phyloP scores from a whole-genome alignment of 1,140 invertebrate species.

The honey bee (Apis mellifera) region DNA sequence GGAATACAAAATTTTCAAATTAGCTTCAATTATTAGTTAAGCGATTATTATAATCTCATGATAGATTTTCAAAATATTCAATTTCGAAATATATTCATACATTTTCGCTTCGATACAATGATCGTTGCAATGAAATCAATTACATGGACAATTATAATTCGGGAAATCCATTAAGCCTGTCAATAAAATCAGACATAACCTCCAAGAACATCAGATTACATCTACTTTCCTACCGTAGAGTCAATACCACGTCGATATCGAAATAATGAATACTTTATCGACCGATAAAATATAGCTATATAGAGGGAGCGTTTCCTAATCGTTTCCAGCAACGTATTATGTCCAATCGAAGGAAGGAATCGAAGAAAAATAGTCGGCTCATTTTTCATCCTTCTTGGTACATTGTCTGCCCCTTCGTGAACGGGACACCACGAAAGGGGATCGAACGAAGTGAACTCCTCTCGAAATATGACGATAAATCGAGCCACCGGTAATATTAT shows the following conservation, averaged over 20 bases:
- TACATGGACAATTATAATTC: neutral
- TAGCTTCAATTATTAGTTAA: too few relatives aligned
- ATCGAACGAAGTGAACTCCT: too few relatives aligned
- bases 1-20: too few relatives aligned
- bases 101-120: too few relatives aligned
- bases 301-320: conserved; percentile 8
- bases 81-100: too few relatives aligned
- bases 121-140: neutral
- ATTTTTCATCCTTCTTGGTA: conserved; percentile 23
- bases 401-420: neutral
- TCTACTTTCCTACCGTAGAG: neutral
- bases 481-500: neutral
- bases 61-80: too few relatives aligned
- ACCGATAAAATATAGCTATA: neutral
- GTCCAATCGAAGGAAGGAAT: conserved; percentile 13
- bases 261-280: conserved; percentile 25
- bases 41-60: too few relatives aligned
- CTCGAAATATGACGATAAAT: conserved; percentile 39
- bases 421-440: neutral
- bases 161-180: neutral
- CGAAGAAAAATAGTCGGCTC: conserved; percentile 29
- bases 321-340: conserved; percentile 25
- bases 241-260: neutral
- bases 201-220: conserved; percentile 18
- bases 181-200: neutral